Evolutionary conservation across 2,888 invertebrate genomes (phyloP).

Genomic region (Hydraecia micacea): DNA sequence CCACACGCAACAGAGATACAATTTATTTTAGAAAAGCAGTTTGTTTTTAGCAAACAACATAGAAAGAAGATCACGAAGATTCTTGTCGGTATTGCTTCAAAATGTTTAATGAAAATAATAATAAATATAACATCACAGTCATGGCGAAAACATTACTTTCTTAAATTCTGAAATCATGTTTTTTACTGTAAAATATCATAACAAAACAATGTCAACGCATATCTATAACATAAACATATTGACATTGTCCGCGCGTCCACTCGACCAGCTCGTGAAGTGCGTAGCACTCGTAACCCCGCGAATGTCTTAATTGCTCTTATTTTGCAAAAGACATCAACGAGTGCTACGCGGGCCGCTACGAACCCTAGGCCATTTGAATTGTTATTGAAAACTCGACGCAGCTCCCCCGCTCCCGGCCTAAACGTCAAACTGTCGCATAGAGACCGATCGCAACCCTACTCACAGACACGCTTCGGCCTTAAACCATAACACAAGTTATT

Average conservation of each 20-base stretch:
- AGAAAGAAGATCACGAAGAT: neutral
- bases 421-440: conserved; percentile 55
- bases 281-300: conserved; percentile 58
- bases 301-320: conserved; percentile 61
- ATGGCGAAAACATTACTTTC: neutral
- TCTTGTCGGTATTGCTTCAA: neutral
- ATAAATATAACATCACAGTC: neutral
- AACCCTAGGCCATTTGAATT: conserved; percentile 65
- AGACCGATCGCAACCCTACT: conserved; percentile 15
- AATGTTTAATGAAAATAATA: neutral
- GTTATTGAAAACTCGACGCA: conserved; percentile 59
- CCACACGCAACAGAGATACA: neutral
- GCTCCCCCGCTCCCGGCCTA: conserved; percentile 46
- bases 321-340: conserved; percentile 77
- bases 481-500: conserved; percentile 22
- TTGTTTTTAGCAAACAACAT: conserved; percentile 1
- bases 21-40: conserved; percentile 3
- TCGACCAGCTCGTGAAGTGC: conserved; percentile 41
- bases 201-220: conserved; percentile 12
- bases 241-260: conserved; percentile 12
- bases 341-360: conserved; percentile 68
- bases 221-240: conserved; percentile 35
- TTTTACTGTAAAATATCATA: conserved; percentile 7
- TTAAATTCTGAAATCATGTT: neutral
- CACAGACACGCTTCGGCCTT: conserved; percentile 23